Conservation (phyloP, 2,797 vertebrate genomes). For the Anisognathus igniventris region DNA sequence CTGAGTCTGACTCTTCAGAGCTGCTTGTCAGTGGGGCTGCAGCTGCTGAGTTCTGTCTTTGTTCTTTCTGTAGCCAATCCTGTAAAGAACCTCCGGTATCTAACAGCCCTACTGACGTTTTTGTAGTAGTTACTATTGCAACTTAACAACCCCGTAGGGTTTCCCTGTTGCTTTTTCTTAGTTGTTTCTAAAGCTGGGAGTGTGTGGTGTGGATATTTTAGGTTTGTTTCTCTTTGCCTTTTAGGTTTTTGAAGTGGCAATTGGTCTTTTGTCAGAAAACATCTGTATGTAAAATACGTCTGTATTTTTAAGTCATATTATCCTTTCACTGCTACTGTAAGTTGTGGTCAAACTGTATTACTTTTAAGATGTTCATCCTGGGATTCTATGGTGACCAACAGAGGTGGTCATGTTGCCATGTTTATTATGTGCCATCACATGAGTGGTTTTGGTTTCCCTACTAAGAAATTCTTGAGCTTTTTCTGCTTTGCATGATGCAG, state of each 20-base stretch:
- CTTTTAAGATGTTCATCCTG: neutral
- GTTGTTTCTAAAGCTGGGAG: neutral
- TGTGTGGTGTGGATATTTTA: neutral
- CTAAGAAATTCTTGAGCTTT: neutral
- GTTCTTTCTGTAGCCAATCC: neutral
- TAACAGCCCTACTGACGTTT: neutral
- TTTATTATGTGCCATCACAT: neutral
- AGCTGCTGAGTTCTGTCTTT: neutral
- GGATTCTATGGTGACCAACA: neutral
- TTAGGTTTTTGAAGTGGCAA: neutral
- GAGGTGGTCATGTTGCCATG: neutral
- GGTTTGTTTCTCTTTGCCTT: neutral
- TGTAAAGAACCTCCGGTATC: neutral
- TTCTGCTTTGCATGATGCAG: neutral
- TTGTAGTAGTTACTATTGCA: neutral
- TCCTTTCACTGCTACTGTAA: neutral
- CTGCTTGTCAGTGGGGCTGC: neutral
- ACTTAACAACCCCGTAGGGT: neutral
- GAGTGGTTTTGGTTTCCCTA: neutral
- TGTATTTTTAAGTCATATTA: neutral
- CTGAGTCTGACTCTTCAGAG: neutral
- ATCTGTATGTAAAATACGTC: fast-evolving
- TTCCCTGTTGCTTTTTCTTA: neutral
- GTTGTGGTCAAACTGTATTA: neutral
- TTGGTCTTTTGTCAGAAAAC: neutral